These are phyloP conservation scores for Cephus pygmeus DNA, from an alignment of 2,888 invertebrate genomes.

Conservation along the genomic window DNA sequence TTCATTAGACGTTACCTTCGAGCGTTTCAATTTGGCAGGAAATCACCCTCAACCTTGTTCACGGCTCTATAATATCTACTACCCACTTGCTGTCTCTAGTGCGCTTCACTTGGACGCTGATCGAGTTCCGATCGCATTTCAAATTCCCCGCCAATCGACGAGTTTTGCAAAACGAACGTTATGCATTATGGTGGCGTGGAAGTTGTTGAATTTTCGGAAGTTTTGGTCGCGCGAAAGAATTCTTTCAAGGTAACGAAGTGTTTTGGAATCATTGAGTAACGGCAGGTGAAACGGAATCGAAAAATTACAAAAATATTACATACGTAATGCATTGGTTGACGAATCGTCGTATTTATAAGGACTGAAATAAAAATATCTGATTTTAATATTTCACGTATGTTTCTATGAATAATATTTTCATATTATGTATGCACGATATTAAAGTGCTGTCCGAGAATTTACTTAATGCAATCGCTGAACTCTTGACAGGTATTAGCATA, in stretches of 20 bases:
- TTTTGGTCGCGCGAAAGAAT: not conserved
- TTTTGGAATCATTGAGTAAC: not conserved
- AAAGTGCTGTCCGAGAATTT: not conserved
- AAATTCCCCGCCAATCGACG: conserved; percentile 45
- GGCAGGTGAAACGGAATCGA: not conserved
- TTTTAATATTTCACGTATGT: not conserved
- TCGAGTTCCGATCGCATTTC: conserved; percentile 61
- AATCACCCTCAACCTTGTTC: conserved; percentile 59
- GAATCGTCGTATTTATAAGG: not conserved
- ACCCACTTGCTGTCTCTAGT: conserved; percentile 53
- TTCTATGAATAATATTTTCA: not conserved
- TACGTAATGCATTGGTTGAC: not conserved
- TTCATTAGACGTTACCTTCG: conserved; percentile 65
- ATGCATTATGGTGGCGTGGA: not conserved
- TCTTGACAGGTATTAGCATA: not conserved
- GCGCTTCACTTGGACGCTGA: conserved; percentile 59
- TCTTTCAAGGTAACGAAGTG: not conserved
- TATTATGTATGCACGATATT: not conserved
- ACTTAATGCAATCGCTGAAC: not conserved
- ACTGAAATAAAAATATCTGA: not conserved
- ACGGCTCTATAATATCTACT: conserved; percentile 62
- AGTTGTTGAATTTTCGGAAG: not conserved
- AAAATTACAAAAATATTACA: not conserved
- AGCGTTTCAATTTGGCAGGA: conserved; percentile 63
- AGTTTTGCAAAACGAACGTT: not conserved